phyloP scores from a whole-genome alignment of 2,797 vertebrate species.

The Argyrosomus regius region DNA sequence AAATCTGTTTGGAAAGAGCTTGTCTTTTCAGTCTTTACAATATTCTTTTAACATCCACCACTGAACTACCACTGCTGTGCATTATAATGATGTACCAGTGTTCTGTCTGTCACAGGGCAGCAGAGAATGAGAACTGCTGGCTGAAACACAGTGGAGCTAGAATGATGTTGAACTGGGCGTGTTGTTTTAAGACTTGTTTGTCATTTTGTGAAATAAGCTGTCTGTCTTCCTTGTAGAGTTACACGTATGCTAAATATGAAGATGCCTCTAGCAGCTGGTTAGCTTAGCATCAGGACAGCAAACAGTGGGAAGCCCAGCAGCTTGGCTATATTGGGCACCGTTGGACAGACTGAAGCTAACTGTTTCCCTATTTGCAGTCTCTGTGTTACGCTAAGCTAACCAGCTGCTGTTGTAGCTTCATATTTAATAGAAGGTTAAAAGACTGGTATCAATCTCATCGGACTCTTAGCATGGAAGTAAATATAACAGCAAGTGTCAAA shows the following conservation, averaged over 20 bases:
- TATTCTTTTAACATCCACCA: neutral
- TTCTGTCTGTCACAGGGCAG: neutral
- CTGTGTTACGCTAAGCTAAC: neutral
- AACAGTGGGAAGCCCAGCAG: neutral
- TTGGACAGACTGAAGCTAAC: neutral
- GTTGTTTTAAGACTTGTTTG: neutral
- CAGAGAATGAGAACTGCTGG: neutral
- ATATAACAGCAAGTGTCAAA: slow-evolving; percentile 6
- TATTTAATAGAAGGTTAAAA: neutral
- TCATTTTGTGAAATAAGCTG: neutral
- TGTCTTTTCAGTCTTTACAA: too few relatives aligned
- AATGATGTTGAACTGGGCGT: too few relatives aligned
- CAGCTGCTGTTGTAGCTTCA: neutral
- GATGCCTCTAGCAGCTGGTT: neutral
- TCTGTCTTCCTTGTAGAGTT: neutral
- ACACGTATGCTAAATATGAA: neutral
- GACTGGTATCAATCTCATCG: too few relatives aligned
- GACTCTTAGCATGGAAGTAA: too few relatives aligned
- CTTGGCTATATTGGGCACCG: neutral
- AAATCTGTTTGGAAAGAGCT: too few relatives aligned
- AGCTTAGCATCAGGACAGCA: neutral
- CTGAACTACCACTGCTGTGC: too few relatives aligned
- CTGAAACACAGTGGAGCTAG: neutral
- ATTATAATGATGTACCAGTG: neutral
- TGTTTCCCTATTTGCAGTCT: neutral